Evolutionary conservation across 2,113 vertebrate species (phyloP), one percentile per base, ranked within the genome.

Genomic region (Typhlomys cinereus): DNA sequence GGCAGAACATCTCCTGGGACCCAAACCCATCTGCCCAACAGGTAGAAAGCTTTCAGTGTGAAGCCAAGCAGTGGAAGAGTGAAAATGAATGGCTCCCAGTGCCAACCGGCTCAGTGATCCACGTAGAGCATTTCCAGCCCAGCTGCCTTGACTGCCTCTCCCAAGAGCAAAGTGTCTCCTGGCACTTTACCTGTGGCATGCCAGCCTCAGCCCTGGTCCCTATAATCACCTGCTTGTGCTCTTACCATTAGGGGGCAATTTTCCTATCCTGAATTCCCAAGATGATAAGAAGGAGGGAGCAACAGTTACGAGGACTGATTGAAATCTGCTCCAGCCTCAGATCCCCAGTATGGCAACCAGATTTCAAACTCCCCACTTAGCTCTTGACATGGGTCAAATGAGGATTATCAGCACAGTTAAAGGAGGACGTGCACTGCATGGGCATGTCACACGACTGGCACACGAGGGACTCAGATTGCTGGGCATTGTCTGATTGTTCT

Each of bases 391-490:
- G 46, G 18, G 86, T 41, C 54, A 67, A 48, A 48, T 31, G 27
- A 36, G 71, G 39, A 36, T 64, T 74, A 23, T 25, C 27, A 9
- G 44, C 27, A 18, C 17, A 7, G 7, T 48, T 83, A 50, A 57
- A 10, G 15, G 61, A 66, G 20, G 15, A 34, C 5, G 5, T 69
- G 5, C 5, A 31, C 1, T n/a, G 1, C 4, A 70, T 0, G 13
- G n/a, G 4, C 1, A 36, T 25, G 20, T 44, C 27, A 23, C 27
- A 31, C 44, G 4, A 64, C 36, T 18, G 14, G 76, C 41, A 15
- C 39, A 71, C 0, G 27, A 18, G 15, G 59, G 25, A 34, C 62
- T 71, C 41, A 17, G 57, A 23, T 11, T 6, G 31, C 0, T 7
- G n/a, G 44, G 31, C 4, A 7, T 57, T 41, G 25, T 34, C 21